Evolutionary conservation across 2,113 vertebrate genomes (phyloP).

Genomic region (Datnioides undecimradiatus): DNA sequence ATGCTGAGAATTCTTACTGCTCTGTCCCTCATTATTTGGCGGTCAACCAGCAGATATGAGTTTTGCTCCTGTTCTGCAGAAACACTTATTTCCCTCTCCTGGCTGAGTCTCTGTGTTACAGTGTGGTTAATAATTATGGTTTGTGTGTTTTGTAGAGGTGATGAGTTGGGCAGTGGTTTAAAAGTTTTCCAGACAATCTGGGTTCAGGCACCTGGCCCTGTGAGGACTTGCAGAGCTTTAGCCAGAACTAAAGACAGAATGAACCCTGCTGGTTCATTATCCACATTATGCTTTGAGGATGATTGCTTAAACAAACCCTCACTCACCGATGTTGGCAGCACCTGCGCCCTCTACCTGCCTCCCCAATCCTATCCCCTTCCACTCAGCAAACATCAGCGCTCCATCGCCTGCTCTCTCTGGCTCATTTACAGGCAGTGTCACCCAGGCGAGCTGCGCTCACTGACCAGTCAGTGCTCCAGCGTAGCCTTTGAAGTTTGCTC

Average conservation of each 20-base stretch:
- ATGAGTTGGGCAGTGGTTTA: background rate
- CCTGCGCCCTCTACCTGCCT: slow-evolving; percentile 17
- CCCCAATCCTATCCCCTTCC: background rate
- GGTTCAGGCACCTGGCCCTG: background rate
- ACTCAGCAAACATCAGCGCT: slow-evolving; percentile 7
- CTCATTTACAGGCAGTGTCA: slow-evolving; percentile 42
- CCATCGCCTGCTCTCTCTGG: slow-evolving; percentile 5
- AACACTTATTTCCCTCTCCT: background rate
- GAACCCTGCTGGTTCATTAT: slow-evolving; percentile 6
- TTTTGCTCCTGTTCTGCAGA: background rate
- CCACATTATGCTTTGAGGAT: slow-evolving; percentile 34
- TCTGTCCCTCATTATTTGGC: background rate
- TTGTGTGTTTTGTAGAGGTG: slow-evolving; percentile 16
- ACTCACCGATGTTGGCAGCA: background rate
- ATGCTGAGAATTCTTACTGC: background rate
- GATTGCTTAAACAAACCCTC: slow-evolving; percentile 19
- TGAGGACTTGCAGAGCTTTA: background rate
- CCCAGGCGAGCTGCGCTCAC: slow-evolving; percentile 7
- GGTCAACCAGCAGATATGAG: background rate
- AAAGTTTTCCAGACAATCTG: background rate
- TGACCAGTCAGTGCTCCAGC: slow-evolving; percentile 51
- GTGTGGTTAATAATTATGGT: background rate
- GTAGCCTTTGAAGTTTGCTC: slow-evolving; percentile 73
- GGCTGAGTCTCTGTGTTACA: background rate
- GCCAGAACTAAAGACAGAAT: background rate